phyloP scores from a whole-genome alignment of 2,113 vertebrate species.

The Cyprinodon variegatus region DNA sequence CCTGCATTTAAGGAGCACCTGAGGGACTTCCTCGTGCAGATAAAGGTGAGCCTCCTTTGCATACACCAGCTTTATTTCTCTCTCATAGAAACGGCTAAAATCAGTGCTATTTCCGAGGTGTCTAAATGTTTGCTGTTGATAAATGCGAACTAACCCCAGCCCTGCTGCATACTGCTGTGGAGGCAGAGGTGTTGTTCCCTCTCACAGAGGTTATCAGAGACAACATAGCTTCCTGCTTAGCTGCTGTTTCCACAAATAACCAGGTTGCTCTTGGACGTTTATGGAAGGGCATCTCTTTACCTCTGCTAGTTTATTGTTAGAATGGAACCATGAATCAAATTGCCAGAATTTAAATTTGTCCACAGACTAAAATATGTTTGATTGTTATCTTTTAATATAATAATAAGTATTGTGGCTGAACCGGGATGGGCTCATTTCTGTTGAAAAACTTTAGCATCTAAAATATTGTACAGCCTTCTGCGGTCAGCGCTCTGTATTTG shows the following conservation, averaged over 20 bases:
- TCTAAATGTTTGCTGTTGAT: no score
- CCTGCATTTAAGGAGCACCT: conserved; percentile 98
- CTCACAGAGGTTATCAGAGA: conserved; percentile 49
- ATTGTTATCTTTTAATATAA: no score
- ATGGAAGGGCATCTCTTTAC: background rate
- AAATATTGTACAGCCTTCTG: no score
- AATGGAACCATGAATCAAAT: background rate
- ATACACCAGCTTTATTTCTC: background rate
- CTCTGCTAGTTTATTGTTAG: conserved; percentile 9
- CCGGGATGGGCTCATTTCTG: no score
- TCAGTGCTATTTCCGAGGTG: no score
- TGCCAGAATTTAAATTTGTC: background rate
- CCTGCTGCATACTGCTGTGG: background rate
- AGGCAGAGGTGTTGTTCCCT: conserved; percentile 8
- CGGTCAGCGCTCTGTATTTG: no score
- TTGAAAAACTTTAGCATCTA: no score
- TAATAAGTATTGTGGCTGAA: no score
- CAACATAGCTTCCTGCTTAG: conserved; percentile 37
- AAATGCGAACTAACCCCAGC: no score
- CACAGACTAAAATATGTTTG: no score
- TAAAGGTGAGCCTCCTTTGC: conserved; percentile 85
- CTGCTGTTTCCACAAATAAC: conserved; percentile 63
- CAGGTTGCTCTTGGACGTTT: conserved; percentile 16
- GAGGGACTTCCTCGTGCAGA: conserved; percentile 97
- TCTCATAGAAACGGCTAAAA: no score